A percentile compares a stretch with the other conserved stretches of the same genome.
Evolutionary conservation across 2,888 invertebrate species (phyloP).

Genomic region (Exocentrus adspersus): DNA sequence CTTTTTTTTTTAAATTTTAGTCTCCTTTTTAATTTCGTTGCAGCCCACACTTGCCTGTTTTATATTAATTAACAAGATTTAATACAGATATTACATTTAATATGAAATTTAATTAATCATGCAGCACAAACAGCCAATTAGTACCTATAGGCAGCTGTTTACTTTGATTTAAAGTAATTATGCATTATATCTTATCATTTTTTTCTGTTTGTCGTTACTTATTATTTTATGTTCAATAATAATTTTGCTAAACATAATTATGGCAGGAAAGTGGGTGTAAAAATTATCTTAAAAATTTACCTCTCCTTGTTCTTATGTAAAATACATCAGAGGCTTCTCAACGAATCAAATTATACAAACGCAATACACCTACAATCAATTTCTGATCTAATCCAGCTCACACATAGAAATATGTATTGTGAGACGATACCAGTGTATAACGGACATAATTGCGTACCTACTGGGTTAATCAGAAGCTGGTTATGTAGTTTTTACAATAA

Average conservation of each 20-base stretch:
- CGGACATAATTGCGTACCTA: no score
- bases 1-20: slow-evolving; percentile 9
- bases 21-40: neutral
- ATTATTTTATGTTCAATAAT: neutral
- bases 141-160: no score
- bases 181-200: no score
- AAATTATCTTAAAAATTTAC: neutral
- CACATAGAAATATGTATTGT: no score
- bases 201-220: no score
- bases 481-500: no score
- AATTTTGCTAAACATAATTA: neutral
- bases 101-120: no score
- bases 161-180: no score
- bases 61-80: neutral
- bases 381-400: neutral
- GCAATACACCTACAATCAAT: slow-evolving; percentile 10
- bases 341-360: slow-evolving; percentile 6
- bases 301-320: neutral
- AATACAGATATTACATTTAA: no score
- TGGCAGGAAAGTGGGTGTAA: neutral
- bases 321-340: neutral
- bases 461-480: no score
- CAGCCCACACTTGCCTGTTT: neutral
- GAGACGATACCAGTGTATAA: no score
- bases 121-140: no score